Conservation (phyloP, 2,888 invertebrate genomes). For the Spicauda simplicius region DNA sequence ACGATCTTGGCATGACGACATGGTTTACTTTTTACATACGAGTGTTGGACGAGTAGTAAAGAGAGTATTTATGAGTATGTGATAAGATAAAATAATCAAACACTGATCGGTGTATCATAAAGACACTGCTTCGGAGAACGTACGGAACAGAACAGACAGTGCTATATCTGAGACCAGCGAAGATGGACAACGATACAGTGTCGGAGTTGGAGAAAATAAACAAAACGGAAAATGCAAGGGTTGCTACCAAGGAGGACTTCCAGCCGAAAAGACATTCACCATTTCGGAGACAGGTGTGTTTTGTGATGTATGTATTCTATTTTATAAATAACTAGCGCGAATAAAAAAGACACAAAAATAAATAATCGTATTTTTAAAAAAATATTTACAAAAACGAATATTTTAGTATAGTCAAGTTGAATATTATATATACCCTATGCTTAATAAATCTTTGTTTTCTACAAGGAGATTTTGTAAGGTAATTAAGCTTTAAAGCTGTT, state of each 20-base stretch:
- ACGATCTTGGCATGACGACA: not conserved
- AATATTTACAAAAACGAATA: too few relatives aligned
- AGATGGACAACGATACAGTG: conserved; percentile 63
- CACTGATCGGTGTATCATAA: conserved; percentile 44
- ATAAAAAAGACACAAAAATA: too few relatives aligned
- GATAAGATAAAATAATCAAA: conserved; percentile 50
- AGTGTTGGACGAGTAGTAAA: conserved; percentile 21
- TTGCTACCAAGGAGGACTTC: conserved; percentile 52
- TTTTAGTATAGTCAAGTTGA: too few relatives aligned
- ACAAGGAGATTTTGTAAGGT: too few relatives aligned
- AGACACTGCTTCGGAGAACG: conserved; percentile 40
- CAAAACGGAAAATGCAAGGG: conserved; percentile 55
- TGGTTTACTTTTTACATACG: conserved; percentile 9
- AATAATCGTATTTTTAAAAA: too few relatives aligned
- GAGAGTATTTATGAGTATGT: conserved; percentile 38
- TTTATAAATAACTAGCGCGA: too few relatives aligned
- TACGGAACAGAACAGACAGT: conserved; percentile 40
- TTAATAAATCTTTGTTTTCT: too few relatives aligned
- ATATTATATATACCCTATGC: too few relatives aligned
- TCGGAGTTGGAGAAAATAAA: conserved; percentile 69
- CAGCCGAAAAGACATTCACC: conserved; percentile 49
- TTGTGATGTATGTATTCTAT: conserved; percentile 40
- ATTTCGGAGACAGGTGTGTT: conserved; percentile 73
- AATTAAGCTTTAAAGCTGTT: too few relatives aligned
- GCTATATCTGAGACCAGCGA: conserved; percentile 53